Percentiles rank a stretch among this genome's conserved stretches.
These are phyloP conservation scores for Drosophila littoralis DNA, from an alignment of 1,140 invertebrate genomes.

Conservation along the genomic window DNA sequence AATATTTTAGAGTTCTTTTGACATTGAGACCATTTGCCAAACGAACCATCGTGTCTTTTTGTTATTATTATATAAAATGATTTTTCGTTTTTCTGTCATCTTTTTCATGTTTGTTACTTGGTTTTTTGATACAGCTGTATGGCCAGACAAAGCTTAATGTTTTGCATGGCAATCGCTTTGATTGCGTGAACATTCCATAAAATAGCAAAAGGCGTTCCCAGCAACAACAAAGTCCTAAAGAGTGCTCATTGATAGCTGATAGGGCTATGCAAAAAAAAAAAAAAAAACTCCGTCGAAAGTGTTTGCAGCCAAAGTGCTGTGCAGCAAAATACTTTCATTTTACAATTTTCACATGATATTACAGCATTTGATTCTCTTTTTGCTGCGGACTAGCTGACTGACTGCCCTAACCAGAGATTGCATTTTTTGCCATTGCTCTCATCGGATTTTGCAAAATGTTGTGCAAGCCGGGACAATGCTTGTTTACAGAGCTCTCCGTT, in stretches of 20 bases:
- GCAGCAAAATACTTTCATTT: slow-evolving; percentile 55
- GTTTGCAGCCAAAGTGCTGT: slow-evolving; percentile 41
- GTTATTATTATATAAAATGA: background rate
- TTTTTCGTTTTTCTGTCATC: background rate
- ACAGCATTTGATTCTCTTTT: slow-evolving; percentile 60
- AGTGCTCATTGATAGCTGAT: slow-evolving; percentile 48
- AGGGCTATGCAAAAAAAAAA: slow-evolving; percentile 6
- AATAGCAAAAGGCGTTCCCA: slow-evolving; percentile 20
- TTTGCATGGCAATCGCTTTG: slow-evolving; percentile 29
- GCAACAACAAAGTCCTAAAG: slow-evolving; percentile 8
- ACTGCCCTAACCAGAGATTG: slow-evolving; percentile 38
- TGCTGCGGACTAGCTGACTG: slow-evolving; percentile 24
- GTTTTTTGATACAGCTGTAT: slow-evolving; percentile 8
- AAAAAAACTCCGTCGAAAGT: slow-evolving; percentile 21
- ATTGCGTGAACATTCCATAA: slow-evolving; percentile 44
- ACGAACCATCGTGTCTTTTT: background rate
- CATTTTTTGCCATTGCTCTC: slow-evolving; percentile 29
- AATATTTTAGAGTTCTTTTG: slow-evolving; percentile 20
- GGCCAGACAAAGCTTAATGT: slow-evolving; percentile 24
- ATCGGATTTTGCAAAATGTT: slow-evolving; percentile 30
- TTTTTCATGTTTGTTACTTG: background rate
- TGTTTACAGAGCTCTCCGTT: slow-evolving; percentile 54
- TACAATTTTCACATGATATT: slow-evolving; percentile 54
- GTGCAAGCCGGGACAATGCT: slow-evolving; percentile 38
- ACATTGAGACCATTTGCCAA: slow-evolving; percentile 14